These are phyloP conservation scores for Drymodes brunneopygia DNA, from an alignment of 2,113 vertebrate species.

Conservation along the genomic window DNA sequence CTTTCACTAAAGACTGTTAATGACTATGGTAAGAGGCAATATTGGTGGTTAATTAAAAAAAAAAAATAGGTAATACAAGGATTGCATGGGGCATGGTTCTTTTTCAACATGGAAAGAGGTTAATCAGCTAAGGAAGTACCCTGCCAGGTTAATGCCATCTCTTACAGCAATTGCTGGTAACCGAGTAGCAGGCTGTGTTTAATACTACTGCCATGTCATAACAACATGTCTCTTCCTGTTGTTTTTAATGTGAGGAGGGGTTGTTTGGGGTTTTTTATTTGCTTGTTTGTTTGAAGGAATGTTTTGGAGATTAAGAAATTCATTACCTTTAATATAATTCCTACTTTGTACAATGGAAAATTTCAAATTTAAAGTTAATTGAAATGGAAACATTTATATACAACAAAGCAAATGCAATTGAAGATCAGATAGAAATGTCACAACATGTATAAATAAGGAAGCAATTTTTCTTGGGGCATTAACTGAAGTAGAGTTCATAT, in stretches of 20 bases:
- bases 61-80: neutral
- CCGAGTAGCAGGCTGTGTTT: neutral
- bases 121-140: neutral
- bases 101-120: neutral
- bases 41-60: neutral
- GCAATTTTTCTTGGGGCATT: accelerated
- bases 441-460: neutral
- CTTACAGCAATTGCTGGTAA: neutral
- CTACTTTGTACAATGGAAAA: neutral
- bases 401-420: neutral
- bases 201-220: neutral
- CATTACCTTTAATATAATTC: neutral
- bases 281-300: neutral
- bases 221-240: neutral
- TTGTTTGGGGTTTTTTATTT: too few relatives aligned
- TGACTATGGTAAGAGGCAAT: neutral
- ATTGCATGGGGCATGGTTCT: accelerated
- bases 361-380: neutral
- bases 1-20: neutral
- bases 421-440: neutral
- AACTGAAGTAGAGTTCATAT: neutral
- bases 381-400: neutral
- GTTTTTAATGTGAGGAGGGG: neutral
- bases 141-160: neutral
- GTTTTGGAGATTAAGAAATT: neutral